Percentiles rank a stretch among this genome's conserved stretches.
Evolutionary conservation across 2,888 invertebrate species (phyloP).

Genomic region (Eledona agricola): DNA sequence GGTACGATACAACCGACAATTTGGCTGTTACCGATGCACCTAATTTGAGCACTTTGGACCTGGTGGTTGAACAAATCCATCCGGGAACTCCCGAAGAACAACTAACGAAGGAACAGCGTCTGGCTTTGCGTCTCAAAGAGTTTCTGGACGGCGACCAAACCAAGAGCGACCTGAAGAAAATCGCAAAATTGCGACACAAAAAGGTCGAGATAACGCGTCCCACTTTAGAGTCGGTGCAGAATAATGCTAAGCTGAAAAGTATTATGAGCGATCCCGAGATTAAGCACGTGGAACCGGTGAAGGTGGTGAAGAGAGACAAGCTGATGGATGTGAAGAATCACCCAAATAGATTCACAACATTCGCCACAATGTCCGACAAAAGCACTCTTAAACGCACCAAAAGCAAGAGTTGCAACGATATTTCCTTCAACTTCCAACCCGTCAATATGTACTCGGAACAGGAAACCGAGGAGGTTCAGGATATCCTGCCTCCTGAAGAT

Average conservation of each 20-base stretch:
- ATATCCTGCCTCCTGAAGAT: conserved; percentile 16
- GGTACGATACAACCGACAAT: conserved; percentile 15
- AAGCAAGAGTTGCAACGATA: conserved; percentile 49
- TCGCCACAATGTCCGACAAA: conserved; percentile 7
- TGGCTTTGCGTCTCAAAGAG: conserved; percentile 50
- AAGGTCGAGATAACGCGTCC: conserved; percentile 52
- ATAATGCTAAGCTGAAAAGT: conserved; percentile 44
- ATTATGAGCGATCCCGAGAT: conserved; percentile 36
- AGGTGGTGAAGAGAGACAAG: conserved; percentile 1
- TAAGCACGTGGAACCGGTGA: background rate
- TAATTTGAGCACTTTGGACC: conserved; percentile 48
- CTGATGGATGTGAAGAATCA: too few relatives aligned
- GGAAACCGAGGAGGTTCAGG: conserved; percentile 2
- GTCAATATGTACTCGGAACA: conserved; percentile 35
- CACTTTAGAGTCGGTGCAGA: conserved; percentile 49
- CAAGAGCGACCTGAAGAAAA: conserved; percentile 49
- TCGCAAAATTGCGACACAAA: conserved; percentile 38
- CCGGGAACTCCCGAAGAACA: conserved; percentile 44
- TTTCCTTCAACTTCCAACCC: conserved; percentile 44
- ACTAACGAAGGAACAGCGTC: conserved; percentile 52
- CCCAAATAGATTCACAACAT: too few relatives aligned
- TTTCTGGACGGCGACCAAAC: conserved; percentile 50
- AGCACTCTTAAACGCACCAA: conserved; percentile 27
- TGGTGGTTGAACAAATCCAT: conserved; percentile 49
- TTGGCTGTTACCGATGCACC: background rate